Evolutionary conservation across 2,113 vertebrate genomes (phyloP).

Genomic region (Crypturellus undulatus): DNA sequence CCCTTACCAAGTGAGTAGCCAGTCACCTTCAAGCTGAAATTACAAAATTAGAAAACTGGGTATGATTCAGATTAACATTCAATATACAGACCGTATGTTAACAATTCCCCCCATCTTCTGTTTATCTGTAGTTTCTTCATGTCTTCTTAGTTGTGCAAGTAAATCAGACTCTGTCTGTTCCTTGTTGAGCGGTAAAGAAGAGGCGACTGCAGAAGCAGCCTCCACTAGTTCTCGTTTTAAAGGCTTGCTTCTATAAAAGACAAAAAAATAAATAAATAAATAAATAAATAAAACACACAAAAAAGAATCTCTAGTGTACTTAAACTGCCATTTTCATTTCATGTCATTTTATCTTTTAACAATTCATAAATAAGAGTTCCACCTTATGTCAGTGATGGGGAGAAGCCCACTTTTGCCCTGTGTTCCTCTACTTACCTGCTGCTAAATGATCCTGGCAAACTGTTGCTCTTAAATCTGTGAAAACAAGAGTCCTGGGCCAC

Average conservation of each 20-base stretch:
- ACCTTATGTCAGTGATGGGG: neutral
- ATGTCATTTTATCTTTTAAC: neutral
- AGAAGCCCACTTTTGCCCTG: neutral
- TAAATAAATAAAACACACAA: neutral
- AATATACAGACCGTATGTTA: slow-evolving; percentile 80
- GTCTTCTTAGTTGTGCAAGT: slow-evolving; percentile 83
- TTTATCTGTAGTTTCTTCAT: slow-evolving; percentile 78
- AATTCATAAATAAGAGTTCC: neutral
- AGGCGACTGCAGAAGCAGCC: slow-evolving; percentile 87
- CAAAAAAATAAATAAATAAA: too few species aligned
- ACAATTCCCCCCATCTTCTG: slow-evolving; percentile 72
- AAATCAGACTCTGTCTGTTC: slow-evolving; percentile 85
- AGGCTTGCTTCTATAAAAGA: slow-evolving; percentile 53
- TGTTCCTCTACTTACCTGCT: neutral
- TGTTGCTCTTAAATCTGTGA: neutral
- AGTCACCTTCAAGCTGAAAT: neutral
- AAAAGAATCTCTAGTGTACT: neutral
- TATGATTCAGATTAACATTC: neutral
- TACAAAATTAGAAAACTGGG: neutral
- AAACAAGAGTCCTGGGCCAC: neutral
- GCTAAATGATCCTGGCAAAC: neutral
- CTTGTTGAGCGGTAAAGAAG: slow-evolving; percentile 80
- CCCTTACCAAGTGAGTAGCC: neutral
- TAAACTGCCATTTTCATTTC: neutral
- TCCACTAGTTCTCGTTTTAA: slow-evolving; percentile 83